Conservation (phyloP, 2,113 vertebrate genomes). For the Pyrgilauda ruficollis region DNA sequence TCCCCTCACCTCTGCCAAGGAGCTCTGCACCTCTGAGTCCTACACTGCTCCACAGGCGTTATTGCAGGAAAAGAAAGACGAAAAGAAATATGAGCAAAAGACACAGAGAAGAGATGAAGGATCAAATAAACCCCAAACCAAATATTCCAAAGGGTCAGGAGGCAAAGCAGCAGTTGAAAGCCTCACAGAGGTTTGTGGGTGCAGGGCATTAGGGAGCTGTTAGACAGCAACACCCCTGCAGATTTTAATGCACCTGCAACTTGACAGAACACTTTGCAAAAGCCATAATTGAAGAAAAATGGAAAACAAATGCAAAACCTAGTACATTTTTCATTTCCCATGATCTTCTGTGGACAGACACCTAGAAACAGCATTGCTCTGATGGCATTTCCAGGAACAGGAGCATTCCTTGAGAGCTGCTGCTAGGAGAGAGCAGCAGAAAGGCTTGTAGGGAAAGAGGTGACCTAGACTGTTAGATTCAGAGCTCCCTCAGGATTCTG, state of each 20-base stretch:
- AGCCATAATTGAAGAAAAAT: background rate
- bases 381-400: background rate
- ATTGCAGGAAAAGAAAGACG: background rate
- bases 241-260: background rate
- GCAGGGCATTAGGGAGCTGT: background rate
- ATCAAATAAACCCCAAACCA: background rate
- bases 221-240: background rate
- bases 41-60: rapidly evolving
- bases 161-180: background rate
- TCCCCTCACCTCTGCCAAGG: background rate
- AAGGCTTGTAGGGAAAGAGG: background rate
- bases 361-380: background rate
- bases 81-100: background rate
- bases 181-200: background rate
- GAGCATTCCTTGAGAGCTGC: background rate
- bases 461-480: background rate
- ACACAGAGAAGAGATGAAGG: background rate
- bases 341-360: background rate
- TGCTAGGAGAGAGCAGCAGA: background rate
- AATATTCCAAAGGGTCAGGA: background rate
- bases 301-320: background rate
- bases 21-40: background rate
- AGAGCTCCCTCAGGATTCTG: background rate
- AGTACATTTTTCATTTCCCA: background rate
- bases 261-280: background rate